phyloP scores from a whole-genome alignment of 2,113 vertebrate genomes.

The Erinaceus europaeus region DNA sequence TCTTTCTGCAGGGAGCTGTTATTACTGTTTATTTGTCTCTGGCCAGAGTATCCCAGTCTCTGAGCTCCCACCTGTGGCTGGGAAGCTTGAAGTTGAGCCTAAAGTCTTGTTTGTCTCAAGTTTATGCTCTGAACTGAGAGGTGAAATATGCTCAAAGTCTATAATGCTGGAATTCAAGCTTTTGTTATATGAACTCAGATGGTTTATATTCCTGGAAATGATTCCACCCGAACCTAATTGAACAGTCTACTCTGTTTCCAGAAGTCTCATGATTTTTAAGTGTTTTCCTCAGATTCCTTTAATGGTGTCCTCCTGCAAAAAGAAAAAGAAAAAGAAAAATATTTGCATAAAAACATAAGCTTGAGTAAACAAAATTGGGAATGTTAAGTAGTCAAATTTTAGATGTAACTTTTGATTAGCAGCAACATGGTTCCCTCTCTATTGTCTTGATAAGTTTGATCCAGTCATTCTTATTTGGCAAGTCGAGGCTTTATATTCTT shows the following conservation, averaged over 20 bases:
- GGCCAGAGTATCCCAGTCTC: not conserved
- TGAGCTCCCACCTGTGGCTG: not conserved
- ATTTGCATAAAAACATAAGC: not conserved
- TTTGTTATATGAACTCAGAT: constrained; percentile 36
- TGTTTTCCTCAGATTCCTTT: not conserved
- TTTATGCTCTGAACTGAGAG: not conserved
- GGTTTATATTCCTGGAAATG: constrained; percentile 35
- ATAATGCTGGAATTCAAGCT: not conserved
- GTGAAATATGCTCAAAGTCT: constrained; percentile 30
- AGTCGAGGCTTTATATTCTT: not conserved
- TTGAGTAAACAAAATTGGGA: not conserved
- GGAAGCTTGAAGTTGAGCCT: not conserved
- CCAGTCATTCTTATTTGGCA: not conserved
- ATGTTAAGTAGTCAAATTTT: not conserved
- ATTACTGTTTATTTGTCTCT: not conserved
- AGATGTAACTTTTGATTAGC: not conserved
- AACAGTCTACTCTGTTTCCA: constrained; percentile 26
- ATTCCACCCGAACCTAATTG: not conserved
- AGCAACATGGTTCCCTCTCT: not conserved
- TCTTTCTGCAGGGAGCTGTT: not conserved
- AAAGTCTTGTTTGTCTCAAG: not conserved
- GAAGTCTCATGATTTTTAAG: constrained; percentile 32
- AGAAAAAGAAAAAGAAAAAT: not conserved
- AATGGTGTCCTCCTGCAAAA: not conserved
- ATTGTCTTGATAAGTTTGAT: not conserved